These are phyloP conservation scores for Halcyon senegalensis DNA, from an alignment of 2,113 vertebrate species.

Conservation along the genomic window DNA sequence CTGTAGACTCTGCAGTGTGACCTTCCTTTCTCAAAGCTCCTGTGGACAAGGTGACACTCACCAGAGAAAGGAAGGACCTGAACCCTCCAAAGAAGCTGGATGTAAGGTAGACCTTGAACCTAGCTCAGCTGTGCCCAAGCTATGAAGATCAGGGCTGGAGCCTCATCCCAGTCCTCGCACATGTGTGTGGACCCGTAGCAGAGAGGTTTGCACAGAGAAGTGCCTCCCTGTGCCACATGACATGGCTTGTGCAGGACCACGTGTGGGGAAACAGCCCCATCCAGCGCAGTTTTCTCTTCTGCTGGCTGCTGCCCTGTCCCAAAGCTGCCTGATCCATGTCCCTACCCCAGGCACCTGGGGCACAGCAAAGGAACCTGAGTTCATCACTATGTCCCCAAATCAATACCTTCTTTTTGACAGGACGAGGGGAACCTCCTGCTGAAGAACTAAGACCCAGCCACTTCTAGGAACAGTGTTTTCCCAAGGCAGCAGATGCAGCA, in stretches of 20 bases:
- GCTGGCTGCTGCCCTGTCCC: neutral
- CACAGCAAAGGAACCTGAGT: neutral
- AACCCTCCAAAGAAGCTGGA: neutral
- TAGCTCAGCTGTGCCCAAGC: neutral
- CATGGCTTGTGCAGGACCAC: fast-evolving
- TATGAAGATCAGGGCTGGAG: neutral
- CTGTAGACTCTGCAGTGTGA: neutral
- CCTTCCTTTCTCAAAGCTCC: neutral
- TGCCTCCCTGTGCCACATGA: neutral
- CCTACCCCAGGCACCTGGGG: neutral
- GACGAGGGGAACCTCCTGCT: neutral
- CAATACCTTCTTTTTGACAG: neutral
- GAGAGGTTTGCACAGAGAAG: neutral
- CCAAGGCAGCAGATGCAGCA: neutral
- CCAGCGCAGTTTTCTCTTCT: neutral
- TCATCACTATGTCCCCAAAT: neutral
- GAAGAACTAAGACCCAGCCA: neutral
- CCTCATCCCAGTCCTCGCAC: neutral
- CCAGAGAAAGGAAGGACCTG: neutral
- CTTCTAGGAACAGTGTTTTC: neutral
- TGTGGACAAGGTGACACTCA: neutral
- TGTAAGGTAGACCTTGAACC: neutral
- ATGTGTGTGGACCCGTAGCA: neutral
- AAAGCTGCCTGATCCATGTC: neutral
- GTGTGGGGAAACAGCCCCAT: neutral